These are phyloP conservation scores for Actinia tenebrosa DNA, from an alignment of 64 coral and sea anemone genomes.

Conservation along the genomic window DNA sequence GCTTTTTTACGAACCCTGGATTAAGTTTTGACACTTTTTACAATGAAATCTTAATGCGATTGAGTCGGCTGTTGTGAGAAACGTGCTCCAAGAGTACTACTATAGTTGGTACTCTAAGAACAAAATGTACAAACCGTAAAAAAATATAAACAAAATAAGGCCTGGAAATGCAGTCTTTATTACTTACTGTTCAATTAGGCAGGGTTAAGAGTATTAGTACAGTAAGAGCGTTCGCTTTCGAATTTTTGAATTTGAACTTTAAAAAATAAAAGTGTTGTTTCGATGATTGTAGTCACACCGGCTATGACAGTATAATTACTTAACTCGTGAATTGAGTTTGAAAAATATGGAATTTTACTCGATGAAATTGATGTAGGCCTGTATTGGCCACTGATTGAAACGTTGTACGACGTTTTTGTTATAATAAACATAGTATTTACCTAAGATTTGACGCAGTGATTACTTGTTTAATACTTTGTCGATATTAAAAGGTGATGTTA, in stretches of 20 bases:
- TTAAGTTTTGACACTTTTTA: conserved; percentile 1
- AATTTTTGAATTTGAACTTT: too few relatives aligned
- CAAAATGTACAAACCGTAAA: neutral
- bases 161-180: neutral
- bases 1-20: neutral
- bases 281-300: neutral
- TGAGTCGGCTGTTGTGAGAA: neutral
- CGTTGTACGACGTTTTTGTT: conserved; percentile 2
- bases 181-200: neutral
- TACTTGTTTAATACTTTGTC: too few relatives aligned
- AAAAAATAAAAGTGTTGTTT: neutral
- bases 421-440: conserved; percentile 2
- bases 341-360: neutral
- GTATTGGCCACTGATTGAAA: conserved; percentile 9
- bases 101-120: neutral
- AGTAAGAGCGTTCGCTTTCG: neutral
- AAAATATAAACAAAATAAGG: neutral
- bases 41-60: neutral
- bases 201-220: neutral
- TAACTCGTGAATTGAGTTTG: neutral
- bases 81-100: neutral
- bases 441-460: neutral
- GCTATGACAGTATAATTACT: neutral
- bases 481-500: too few relatives aligned
- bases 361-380: conserved; percentile 11